A percentile compares a stretch with the other conserved stretches of the same genome.
Conservation (phyloP, 2,797 vertebrate species). For the Momotus momota region DNA sequence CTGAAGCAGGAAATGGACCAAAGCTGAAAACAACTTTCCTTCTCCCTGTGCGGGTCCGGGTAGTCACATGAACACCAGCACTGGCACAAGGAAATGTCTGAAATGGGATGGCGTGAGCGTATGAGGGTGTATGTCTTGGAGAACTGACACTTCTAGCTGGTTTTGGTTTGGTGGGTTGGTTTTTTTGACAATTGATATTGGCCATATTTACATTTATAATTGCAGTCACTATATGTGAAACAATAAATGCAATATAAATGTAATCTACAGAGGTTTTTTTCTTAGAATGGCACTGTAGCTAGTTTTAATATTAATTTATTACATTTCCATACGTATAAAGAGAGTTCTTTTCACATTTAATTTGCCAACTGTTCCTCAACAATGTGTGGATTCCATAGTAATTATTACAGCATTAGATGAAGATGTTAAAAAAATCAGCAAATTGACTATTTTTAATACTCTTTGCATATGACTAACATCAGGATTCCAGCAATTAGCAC, state of each 20-base stretch:
- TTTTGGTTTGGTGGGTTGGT: too few relatives aligned
- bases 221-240: conserved; percentile 46
- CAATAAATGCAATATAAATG: conserved; percentile 65
- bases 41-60: neutral
- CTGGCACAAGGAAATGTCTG: neutral
- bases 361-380: conserved; percentile 29
- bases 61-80: neutral
- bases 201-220: conserved; percentile 58
- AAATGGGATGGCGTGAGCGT: neutral
- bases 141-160: neutral
- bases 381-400: neutral
- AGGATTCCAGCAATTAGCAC: conserved; percentile 47
- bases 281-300: conserved; percentile 30
- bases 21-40: neutral
- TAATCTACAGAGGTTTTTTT: neutral
- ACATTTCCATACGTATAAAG: conserved; percentile 38
- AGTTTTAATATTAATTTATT: conserved; percentile 62
- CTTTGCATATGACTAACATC: conserved; percentile 10
- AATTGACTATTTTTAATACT: conserved; percentile 7
- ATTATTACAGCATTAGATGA: conserved; percentile 44
- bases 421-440: conserved; percentile 10
- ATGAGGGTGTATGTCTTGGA: neutral
- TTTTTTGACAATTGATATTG: neutral
- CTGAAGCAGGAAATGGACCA: neutral
- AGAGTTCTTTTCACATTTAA: conserved; percentile 49